Conservation (phyloP, 2,113 vertebrate genomes). For the Thomomys bottae region DNA sequence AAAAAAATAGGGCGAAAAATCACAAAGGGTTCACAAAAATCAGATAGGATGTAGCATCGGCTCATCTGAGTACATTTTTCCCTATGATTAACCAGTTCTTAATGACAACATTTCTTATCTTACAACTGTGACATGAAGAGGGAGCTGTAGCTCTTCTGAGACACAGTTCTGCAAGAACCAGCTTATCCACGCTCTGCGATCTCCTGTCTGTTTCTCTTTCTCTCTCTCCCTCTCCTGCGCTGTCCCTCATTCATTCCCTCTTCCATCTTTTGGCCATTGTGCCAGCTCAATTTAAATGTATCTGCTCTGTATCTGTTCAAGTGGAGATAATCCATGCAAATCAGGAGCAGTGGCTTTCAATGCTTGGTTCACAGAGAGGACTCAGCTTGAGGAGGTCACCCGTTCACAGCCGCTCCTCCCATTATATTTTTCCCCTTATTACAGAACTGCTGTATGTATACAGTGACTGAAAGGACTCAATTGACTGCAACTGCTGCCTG, state of each 20-base stretch:
- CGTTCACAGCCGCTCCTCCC: slow-evolving; percentile 91
- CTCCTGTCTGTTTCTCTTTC: slow-evolving; percentile 78
- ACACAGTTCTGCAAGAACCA: slow-evolving; percentile 84
- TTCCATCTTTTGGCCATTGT: slow-evolving; percentile 86
- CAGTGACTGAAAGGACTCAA: slow-evolving; percentile 90
- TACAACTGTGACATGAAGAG: slow-evolving; percentile 94
- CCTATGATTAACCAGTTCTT: slow-evolving; percentile 66
- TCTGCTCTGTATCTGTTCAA: slow-evolving; percentile 95
- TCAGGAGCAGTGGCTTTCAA: slow-evolving; percentile 91
- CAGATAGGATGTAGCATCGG: slow-evolving; percentile 58
- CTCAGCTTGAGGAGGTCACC: slow-evolving; percentile 93
- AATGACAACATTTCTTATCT: slow-evolving; percentile 85
- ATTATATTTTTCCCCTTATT: slow-evolving; percentile 86
- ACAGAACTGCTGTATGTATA: slow-evolving; percentile 88
- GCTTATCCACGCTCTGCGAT: slow-evolving; percentile 79
- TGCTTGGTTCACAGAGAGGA: slow-evolving; percentile 95
- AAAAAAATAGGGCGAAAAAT: slow-evolving; percentile 59
- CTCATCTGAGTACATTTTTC: slow-evolving; percentile 42
- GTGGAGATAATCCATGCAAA: slow-evolving; percentile 99
- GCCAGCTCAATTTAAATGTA: slow-evolving; percentile 95
- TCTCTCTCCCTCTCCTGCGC: slow-evolving; percentile 69
- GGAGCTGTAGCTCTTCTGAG: slow-evolving; percentile 96
- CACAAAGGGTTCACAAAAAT: slow-evolving; percentile 73
- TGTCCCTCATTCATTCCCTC: slow-evolving; percentile 72
- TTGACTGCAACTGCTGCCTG: slow-evolving; percentile 88